phyloP scores from a whole-genome alignment of 1,140 invertebrate genomes.

The Hydropsyche tenuis region DNA sequence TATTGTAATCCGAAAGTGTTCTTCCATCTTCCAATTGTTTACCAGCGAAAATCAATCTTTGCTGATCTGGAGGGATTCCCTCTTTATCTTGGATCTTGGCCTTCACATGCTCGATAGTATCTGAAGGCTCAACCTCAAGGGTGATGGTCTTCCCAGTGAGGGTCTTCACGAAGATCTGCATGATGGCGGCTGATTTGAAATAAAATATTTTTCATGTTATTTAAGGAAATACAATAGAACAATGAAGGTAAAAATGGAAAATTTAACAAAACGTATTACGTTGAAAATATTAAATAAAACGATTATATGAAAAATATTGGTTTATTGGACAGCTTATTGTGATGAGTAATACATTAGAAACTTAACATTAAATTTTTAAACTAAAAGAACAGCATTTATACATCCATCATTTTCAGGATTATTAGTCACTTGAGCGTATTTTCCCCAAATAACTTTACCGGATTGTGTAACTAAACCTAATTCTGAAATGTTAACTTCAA shows the following conservation, averaged over 20 bases:
- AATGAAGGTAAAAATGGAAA: not conserved
- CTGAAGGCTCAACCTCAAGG: conserved; percentile 89
- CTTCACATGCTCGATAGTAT: conserved; percentile 95
- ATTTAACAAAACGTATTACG: not conserved
- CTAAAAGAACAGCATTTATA: conserved; percentile 97
- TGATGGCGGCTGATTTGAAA: conserved; percentile 62
- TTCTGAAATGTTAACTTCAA: conserved; percentile 99
- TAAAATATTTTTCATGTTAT: no score
- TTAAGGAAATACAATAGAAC: no score
- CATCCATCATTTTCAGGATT: conserved; percentile 99
- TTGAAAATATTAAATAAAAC: conserved; percentile 16
- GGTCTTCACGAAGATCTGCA: conserved; percentile 97
- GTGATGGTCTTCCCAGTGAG: conserved; percentile 95
- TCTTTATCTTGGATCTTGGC: conserved; percentile 92
- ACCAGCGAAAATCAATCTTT: conserved; percentile 88
- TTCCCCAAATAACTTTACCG: conserved; percentile 99
- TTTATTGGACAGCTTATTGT: conserved; percentile 41
- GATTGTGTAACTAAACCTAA: conserved; percentile 97
- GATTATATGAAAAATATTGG: conserved; percentile 10
- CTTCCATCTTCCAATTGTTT: conserved; percentile 95
- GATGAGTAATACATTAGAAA: not conserved
- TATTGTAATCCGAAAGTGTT: conserved; percentile 91
- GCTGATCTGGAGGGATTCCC: conserved; percentile 90
- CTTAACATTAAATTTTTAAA: conserved; percentile 67
- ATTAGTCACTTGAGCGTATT: conserved; percentile 99